Conservation (phyloP, 23 tunicate species). For the Oikopleura vanhoeffeni region DNA sequence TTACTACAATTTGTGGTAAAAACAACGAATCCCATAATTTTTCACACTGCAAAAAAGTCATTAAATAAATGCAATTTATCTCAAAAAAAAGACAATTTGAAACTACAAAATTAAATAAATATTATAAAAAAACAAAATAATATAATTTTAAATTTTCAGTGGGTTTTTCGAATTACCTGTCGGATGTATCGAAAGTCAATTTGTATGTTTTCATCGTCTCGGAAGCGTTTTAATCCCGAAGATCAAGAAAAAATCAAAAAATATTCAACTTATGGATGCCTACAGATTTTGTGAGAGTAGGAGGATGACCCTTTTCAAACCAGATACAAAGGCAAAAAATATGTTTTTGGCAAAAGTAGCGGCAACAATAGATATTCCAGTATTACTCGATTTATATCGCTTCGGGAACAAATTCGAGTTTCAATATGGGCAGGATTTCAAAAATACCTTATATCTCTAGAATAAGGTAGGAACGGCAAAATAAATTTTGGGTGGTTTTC, state of each 20-base stretch:
- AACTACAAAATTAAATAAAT: too few relatives aligned
- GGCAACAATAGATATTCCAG: background rate
- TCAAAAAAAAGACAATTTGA: too few relatives aligned
- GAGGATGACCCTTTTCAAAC: background rate
- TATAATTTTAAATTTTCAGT: background rate
- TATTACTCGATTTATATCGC: background rate
- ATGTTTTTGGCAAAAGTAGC: constrained; percentile 1
- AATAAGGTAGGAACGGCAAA: too few relatives aligned
- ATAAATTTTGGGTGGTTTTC: too few relatives aligned
- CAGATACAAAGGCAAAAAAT: constrained; percentile 11
- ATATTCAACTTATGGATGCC: background rate
- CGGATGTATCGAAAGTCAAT: background rate
- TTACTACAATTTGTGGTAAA: too few relatives aligned
- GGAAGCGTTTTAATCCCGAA: background rate
- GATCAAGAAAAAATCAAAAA: background rate
- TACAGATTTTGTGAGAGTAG: background rate
- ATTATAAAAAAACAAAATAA: too few relatives aligned
- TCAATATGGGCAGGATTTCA: background rate
- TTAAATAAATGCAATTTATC: too few relatives aligned
- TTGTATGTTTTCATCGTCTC: constrained; percentile 7
- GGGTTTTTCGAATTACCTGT: background rate
- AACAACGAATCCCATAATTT: too few relatives aligned
- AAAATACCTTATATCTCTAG: too few relatives aligned
- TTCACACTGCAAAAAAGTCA: too few relatives aligned
- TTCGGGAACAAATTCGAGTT: constrained; percentile 1